Base-by-base conservation (phyloP, 2,113 vertebrate species). In the Zosterops japonicus region DNA sequence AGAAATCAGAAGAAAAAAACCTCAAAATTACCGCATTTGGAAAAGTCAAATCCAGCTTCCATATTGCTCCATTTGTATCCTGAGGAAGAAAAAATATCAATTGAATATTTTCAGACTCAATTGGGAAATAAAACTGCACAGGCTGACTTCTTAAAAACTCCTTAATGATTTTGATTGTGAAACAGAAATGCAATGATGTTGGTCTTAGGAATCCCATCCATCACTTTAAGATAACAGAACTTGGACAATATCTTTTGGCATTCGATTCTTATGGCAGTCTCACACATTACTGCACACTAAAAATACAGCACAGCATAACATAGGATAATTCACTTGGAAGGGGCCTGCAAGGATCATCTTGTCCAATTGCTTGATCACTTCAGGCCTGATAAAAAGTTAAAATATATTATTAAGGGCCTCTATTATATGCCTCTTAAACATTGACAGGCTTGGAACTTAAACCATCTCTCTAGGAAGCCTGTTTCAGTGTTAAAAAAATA, bases 11-110 rank as follows among this genome's bases (percentile, higher is more conserved):
- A 67, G 14, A 31, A 55, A 87, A 87, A 52, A 70, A 71, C 94
- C 92, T 59, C 42, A 57, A 90, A 98, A 98, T 98, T 97, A 99
- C 99, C 20, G 95, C 98, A 96, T 99, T 98, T 83, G 98, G 98
- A 97, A 99, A 99, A 25, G 99, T 99, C 56, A 99, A 98, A 93
- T 99, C 99, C 93, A 99, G 97, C 94, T 99, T 99, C 99, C 99
- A 99, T 83, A 99, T 99, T 87, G 97, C 98, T 94, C 99, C 99
- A 57, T 56, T 98, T 56, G 97, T 97, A 96, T 99, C 99, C 99
- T 99, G 94, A 88, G 95, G 72, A 93, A 86, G 89, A 80, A 77
- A 89, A 89, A 92, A 2, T 36, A 35, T 46, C 69, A 88, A 25
- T 8, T 75, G 24, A 77, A 39, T 61, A 61, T 72, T 92, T 94